These are phyloP conservation scores for Bombycilla garrulus DNA, from an alignment of 2,113 vertebrate species.

Conservation along the genomic window DNA sequence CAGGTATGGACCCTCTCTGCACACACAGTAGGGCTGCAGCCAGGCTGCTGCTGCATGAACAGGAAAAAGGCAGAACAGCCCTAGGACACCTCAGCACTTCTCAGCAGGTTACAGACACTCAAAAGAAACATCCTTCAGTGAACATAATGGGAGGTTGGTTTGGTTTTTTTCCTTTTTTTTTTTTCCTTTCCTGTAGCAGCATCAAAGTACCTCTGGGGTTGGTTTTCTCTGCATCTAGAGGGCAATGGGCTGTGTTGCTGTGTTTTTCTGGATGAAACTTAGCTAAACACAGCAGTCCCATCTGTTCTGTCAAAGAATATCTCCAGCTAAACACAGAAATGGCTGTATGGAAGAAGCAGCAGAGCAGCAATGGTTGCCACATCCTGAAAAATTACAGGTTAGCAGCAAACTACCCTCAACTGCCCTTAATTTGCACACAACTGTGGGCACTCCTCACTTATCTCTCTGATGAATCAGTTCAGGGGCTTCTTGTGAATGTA, in stretches of 20 bases:
- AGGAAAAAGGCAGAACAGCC: not conserved
- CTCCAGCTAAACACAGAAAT: not conserved
- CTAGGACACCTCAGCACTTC: not conserved
- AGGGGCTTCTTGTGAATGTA: not conserved
- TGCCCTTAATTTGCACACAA: not conserved
- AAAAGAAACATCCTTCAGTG: not conserved
- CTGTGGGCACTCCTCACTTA: not conserved
- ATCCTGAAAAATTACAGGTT: not conserved
- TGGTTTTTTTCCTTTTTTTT: accelerated
- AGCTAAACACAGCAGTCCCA: not conserved
- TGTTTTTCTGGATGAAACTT: constrained; percentile 5
- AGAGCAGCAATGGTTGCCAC: not conserved
- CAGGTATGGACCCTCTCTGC: not conserved
- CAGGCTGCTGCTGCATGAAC: not conserved
- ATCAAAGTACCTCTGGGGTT: not conserved
- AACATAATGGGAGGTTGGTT: not conserved
- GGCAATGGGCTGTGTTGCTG: not conserved
- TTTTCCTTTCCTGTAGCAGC: not conserved
- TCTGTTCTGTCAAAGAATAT: not conserved
- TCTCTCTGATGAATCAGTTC: not conserved
- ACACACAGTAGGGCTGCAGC: not conserved
- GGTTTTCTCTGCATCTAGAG: constrained; percentile 1
- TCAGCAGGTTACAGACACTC: not conserved
- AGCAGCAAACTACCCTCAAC: not conserved
- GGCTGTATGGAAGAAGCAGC: not conserved